Evolutionary conservation across 2,797 vertebrate species (phyloP).

Genomic region (Florisuga fusca): DNA sequence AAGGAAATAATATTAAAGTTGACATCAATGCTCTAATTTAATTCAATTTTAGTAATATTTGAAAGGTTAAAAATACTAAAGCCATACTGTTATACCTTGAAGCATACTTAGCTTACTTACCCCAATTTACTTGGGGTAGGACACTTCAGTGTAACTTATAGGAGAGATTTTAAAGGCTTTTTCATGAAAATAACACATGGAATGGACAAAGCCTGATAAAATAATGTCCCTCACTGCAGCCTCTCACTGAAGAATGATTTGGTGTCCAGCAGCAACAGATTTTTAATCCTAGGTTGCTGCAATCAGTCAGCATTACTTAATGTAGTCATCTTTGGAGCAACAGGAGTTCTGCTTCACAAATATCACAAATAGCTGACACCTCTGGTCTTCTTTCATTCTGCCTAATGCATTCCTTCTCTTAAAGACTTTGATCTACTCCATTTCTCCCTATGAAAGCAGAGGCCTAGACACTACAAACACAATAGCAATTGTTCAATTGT

Average conservation of each 20-base stretch:
- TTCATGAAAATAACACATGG: neutral
- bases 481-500: neutral
- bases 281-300: neutral
- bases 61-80: neutral
- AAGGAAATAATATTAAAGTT: neutral
- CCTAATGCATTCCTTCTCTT: neutral
- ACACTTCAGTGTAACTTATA: accelerated
- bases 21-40: neutral
- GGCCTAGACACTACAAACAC: neutral
- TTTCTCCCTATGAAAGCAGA: neutral
- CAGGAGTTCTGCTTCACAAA: neutral
- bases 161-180: neutral
- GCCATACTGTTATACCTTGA: neutral
- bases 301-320: neutral
- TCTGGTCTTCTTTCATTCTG: neutral
- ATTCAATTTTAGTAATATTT: neutral
- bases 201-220: neutral
- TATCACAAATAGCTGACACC: neutral
- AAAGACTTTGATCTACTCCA: neutral
- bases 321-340: neutral
- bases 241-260: neutral
- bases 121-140: neutral
- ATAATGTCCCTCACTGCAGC: neutral
- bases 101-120: neutral
- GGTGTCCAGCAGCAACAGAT: neutral